Percentiles rank a stretch among this genome's conserved stretches.
Evolutionary conservation across 2,113 vertebrate genomes (phyloP).

Genomic region (Casuarius casuarius): DNA sequence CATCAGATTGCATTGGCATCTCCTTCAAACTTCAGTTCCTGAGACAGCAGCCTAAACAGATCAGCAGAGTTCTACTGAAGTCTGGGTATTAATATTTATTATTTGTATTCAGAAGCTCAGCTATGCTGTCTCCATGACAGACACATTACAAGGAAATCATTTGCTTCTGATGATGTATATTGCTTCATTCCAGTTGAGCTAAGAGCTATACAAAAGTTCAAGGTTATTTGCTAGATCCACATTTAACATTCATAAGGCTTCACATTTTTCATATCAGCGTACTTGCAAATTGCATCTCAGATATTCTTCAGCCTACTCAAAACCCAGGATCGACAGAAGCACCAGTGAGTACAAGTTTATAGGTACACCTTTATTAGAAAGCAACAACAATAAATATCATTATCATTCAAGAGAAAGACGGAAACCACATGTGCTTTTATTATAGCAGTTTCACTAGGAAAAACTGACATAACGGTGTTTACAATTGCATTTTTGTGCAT

Average conservation of each 20-base stretch:
- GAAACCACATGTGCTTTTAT: background rate
- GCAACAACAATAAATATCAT: background rate
- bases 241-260: background rate
- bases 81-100: background rate
- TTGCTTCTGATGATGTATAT: background rate
- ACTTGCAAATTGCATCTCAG: background rate
- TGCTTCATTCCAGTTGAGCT: background rate
- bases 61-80: background rate
- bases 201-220: background rate
- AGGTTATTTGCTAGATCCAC: background rate
- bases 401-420: background rate
- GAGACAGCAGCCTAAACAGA: background rate
- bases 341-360: background rate
- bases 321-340: background rate
- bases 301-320: background rate
- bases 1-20: background rate
- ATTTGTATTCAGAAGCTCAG: background rate
- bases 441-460: background rate
- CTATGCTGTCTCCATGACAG: background rate
- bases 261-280: background rate
- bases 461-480: background rate
- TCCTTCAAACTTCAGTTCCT: background rate
- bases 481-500: background rate
- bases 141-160: background rate
- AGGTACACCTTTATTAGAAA: background rate